Base-by-base conservation (phyloP, 2,113 vertebrate genomes). In the Corythoichthys intestinalis region DNA sequence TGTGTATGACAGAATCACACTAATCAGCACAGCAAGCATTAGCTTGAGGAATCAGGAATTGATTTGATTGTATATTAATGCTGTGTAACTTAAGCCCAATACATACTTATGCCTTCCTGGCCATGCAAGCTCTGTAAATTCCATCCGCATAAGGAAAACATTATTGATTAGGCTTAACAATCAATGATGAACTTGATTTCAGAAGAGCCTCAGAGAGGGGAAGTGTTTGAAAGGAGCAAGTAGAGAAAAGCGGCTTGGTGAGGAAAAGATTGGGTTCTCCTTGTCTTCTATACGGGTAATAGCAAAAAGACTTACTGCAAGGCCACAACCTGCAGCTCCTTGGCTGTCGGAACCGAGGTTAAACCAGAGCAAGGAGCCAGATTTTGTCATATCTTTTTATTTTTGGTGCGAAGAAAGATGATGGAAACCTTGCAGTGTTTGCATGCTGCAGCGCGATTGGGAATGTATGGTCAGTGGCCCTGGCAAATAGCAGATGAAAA, bases 401-500 rank as follows among this genome's bases (percentile, higher is more conserved):
- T 85, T 68, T 72, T 66, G 6, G 13, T 63, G 44, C 65, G 69
- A 69, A 57, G n/a, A 83, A 83, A 54, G 58, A 70, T 54, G 77
- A 54, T 2, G 66, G 66, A 49, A 44, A 38, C 56, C 39, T 56
- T 52, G 47, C 38, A 52, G 68, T 65, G 49, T 4, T 39, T 38
- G 64, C 50, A 53, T 73, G 70, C 66, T 80, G 71, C 64, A 53
- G 57, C 56, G 54, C 69, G 75, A 72, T 82, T 78, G 70, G 77
- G 76, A 77, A 79, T 78, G 75, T 73, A 11, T 85, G 81, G 63
- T 84, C 85, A 75, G 72, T 85, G 88, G 86, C 83, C 85, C 82
- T 85, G 82, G 84, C 83, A 86, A 84, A 87, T 76, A 88, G 79
- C 82, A 83, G 78, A 77, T 69, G 50, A 82, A 73, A 65, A 63